Conservation (phyloP, 2,113 vertebrate genomes). For the Riparia riparia region DNA sequence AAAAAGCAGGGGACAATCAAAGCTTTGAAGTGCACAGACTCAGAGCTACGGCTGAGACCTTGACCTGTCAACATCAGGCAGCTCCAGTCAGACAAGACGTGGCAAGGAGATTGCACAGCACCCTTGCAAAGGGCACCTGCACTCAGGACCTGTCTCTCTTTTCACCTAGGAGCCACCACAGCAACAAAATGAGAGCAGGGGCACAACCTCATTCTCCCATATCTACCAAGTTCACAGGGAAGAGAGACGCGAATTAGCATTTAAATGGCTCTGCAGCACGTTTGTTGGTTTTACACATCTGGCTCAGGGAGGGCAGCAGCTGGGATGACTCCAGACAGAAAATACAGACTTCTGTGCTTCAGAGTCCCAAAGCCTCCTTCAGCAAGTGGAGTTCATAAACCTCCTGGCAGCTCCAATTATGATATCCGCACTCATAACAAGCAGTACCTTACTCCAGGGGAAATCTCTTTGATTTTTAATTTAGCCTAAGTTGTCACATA, state of each 20-base stretch:
- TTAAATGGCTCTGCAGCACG: neutral
- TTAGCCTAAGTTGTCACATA: conserved; percentile 44
- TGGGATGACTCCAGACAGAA: conserved; percentile 11
- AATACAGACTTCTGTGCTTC: neutral
- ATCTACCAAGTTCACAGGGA: neutral
- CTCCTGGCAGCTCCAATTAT: conserved; percentile 41
- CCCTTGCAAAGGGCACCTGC: neutral
- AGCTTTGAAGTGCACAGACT: conserved; percentile 20
- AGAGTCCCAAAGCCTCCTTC: neutral
- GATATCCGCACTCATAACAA: conserved; percentile 29
- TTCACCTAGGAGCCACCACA: neutral
- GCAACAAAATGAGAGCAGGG: neutral
- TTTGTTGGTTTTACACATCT: neutral
- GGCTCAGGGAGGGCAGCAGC: neutral
- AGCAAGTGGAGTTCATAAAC: conserved; percentile 9
- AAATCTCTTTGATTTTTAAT: conserved; percentile 58
- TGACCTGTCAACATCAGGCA: conserved; percentile 31
- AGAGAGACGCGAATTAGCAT: neutral
- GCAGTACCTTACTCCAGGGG: conserved; percentile 6
- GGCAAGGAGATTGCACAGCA: conserved; percentile 25
- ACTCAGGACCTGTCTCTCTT: neutral
- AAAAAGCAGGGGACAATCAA: neutral
- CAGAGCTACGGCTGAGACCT: neutral
- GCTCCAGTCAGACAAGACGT: neutral
- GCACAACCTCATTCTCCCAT: neutral